Base-by-base conservation (phyloP, 2,797 vertebrate genomes). In the Setipinna tenuifilis region DNA sequence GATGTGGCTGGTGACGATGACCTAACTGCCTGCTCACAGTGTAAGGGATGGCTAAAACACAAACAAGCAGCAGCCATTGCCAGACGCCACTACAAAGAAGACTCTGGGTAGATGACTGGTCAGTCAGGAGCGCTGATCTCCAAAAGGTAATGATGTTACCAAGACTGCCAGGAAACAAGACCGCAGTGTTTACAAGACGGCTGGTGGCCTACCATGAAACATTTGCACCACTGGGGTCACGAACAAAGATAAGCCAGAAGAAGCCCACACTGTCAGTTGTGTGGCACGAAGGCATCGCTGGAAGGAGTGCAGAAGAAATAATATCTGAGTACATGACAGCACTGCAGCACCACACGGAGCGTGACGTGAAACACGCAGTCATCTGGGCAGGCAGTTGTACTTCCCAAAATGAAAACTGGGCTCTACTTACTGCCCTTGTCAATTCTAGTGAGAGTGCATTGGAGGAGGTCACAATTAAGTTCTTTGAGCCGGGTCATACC, bases 151-250 rank as follows among this genome's bases (percentile, higher is more conserved):
- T 54, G 50, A 54, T 54, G 61, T 17, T 62, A 23, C 61, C 61
- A 62, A 62, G 61, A 11, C 61, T 62, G n/a, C 61, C n/a, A 25
- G 61, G 61, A 23, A 62, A 62, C n/a, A 62, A 62, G 61, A 62
- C 61, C 7, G 61, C 61, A 62, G n/a, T 62, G n/a, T 62, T 62
- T 62, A 62, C 61, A 3, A 62, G n/a, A 62, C 3, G 61, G 61
- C 61, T 62, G 61, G 61, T 62, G 61, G 61, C 61, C 21, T 62
- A 62, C n/a, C 61, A 62, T 3, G n/a, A 62, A 62, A 62, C n/a
- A 7, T 62, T 62, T 25, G 61, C 61, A 62, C 21, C n/a, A 25
- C 0, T 62, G 23, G 61, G n/a, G 4, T 23, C 21, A 23, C n/a
- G 25, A 23, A 23, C 61, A n/a, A 17, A 25, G 7, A 62, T 62